Percentiles rank a stretch among this genome's conserved stretches.
Evolutionary conservation across 2,113 vertebrate species (phyloP).

Genomic region (Mesocricetus auratus): DNA sequence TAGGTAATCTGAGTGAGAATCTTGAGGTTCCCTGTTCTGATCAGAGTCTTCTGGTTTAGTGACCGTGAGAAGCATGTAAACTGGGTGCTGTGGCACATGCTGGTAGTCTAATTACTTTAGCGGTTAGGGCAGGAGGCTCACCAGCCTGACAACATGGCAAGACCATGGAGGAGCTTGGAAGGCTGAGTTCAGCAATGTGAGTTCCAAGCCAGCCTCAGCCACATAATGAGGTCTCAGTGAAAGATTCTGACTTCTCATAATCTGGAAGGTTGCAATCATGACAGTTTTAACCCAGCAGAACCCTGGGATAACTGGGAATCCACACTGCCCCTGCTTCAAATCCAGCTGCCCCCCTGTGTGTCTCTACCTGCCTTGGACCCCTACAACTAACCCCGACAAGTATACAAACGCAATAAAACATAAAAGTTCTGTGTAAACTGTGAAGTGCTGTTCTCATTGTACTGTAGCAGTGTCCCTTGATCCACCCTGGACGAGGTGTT

Average conservation of each 20-base stretch:
- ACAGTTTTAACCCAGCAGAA: background rate
- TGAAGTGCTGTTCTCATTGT: rapidly evolving
- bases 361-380: background rate
- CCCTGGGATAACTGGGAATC: background rate
- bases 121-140: background rate
- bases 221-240: background rate
- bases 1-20: background rate
- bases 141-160: background rate
- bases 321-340: background rate
- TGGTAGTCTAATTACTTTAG: background rate
- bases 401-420: background rate
- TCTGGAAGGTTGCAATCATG: background rate
- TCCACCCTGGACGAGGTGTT: rapidly evolving
- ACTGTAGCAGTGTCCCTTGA: background rate
- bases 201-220: background rate
- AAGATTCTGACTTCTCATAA: background rate
- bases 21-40: background rate
- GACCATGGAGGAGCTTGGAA: background rate
- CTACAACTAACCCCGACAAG: background rate
- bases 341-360: too few species aligned
- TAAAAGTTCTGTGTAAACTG: background rate
- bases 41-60: background rate
- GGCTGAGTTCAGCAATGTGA: background rate
- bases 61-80: background rate
- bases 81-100: background rate